Evolutionary conservation across 2,113 vertebrate genomes (phyloP).

Genomic region (Scophthalmus maximus): DNA sequence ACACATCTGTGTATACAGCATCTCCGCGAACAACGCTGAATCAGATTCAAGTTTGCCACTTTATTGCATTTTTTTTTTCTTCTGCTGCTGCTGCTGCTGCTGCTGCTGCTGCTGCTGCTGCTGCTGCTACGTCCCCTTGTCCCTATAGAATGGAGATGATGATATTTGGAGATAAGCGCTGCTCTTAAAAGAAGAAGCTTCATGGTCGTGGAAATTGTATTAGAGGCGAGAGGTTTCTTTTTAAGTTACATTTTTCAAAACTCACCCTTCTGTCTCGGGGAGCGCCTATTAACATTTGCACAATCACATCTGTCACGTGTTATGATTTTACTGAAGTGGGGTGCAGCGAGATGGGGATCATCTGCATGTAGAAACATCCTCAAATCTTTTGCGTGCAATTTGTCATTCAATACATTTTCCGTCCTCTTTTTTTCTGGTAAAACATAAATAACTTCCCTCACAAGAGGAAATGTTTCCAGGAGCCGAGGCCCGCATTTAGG

Average conservation of each 20-base stretch:
- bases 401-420: not conserved
- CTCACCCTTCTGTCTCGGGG: slow-evolving; percentile 22
- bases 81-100: too few relatives aligned
- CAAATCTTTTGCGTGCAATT: too few relatives aligned
- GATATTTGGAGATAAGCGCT: slow-evolving; percentile 65
- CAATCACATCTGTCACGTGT: slow-evolving; percentile 50
- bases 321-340: slow-evolving; percentile 15
- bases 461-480: slow-evolving; percentile 22
- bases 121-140: slow-evolving; percentile 38
- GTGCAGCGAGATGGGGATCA: slow-evolving; percentile 4
- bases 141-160: slow-evolving; percentile 66
- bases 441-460: slow-evolving; percentile 17
- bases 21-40: slow-evolving; percentile 50
- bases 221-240: slow-evolving; percentile 54
- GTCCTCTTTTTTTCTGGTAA: too few relatives aligned
- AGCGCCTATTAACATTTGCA: slow-evolving; percentile 57
- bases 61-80: slow-evolving; percentile 73
- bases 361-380: not conserved
- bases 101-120: too few relatives aligned
- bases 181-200: slow-evolving; percentile 61
- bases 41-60: slow-evolving; percentile 59
- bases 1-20: slow-evolving; percentile 59
- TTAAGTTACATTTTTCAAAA: slow-evolving; percentile 42
- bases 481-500: slow-evolving; percentile 56
- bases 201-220: slow-evolving; percentile 54